phyloP scores from a whole-genome alignment of 1,140 invertebrate genomes.

The Aphis gossypii region DNA sequence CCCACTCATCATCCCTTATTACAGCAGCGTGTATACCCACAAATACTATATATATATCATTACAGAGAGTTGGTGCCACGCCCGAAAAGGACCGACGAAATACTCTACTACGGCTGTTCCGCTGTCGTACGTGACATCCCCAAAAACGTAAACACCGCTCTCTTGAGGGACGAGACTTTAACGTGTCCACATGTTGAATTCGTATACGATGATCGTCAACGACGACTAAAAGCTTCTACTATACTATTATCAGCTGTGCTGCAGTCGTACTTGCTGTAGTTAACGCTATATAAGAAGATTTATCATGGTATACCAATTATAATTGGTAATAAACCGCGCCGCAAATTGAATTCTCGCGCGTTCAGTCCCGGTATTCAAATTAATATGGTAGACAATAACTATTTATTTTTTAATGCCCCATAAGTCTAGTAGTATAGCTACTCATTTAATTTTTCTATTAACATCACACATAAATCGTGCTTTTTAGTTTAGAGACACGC shows the following conservation, averaged over 20 bases:
- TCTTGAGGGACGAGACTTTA: conserved; percentile 22
- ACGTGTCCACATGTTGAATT: conserved; percentile 52
- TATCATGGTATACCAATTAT: background rate
- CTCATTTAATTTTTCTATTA: background rate
- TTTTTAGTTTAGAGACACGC: background rate
- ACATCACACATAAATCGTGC: background rate
- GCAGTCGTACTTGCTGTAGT: background rate
- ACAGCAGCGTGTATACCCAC: background rate
- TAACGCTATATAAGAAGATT: background rate
- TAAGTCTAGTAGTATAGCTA: background rate
- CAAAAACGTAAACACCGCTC: conserved; percentile 7
- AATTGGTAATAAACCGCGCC: background rate
- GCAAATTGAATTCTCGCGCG: background rate
- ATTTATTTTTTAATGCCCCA: background rate
- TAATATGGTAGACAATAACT: background rate
- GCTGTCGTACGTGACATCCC: background rate
- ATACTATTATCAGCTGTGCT: background rate
- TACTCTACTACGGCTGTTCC: background rate
- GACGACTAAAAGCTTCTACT: background rate
- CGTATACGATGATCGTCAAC: background rate
- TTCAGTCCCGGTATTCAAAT: background rate
- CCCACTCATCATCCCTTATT: background rate
- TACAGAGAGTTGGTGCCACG: conserved; percentile 14
- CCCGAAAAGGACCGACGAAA: background rate
- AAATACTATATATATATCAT: background rate